Evolutionary conservation across 2,888 invertebrate species (phyloP), one percentile per base, ranked within the genome.

Genomic region (Hydropsyche betteni): DNA sequence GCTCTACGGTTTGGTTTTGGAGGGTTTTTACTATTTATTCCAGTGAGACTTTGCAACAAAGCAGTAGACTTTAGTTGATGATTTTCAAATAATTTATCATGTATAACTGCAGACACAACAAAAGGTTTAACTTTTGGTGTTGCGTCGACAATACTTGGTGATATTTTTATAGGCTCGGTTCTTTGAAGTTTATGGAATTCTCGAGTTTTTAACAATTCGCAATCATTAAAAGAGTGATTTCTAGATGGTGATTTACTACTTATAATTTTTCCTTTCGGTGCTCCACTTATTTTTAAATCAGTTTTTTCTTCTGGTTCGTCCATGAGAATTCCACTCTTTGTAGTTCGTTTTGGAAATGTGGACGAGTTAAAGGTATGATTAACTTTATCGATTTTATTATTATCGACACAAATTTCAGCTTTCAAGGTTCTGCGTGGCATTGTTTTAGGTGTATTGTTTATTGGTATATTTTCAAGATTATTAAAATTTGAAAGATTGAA

Each of bases 401-500:
- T 1, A 34, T 64, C 34, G 10, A 34, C 16, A 16, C 2, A 86
- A 81, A 53, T 71, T 24, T 77, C 73, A 74, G 68, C 44, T 75
- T 78, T 75, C 53, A 75, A 64, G 74, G 71, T 74, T 75, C 76
- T 77, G 75, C 77, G 69, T 14, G 79, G 72, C 50, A 78, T 34
- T 61, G 80, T 78, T 79, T 80, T 76, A 61, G 80, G 78, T 58
- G 77, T 80, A 24, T 84, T 83, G 10, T 83, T 82, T 78, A 85
- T 85, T 76, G 85, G 85, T 79, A 84, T 84, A 80, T 85, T 85
- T 77, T 82, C 83, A 80, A 81, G 82, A 76, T 82, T 83, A 72
- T 61, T 64, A 3, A 12, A 10, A 58, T 24, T 53, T 10, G 44
- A 6, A 6, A 44, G 10, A 70, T 70, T 70, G 8, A 24, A 12